Conservation (phyloP, 2,888 invertebrate species). For the Glyphotaelius pellucidus region DNA sequence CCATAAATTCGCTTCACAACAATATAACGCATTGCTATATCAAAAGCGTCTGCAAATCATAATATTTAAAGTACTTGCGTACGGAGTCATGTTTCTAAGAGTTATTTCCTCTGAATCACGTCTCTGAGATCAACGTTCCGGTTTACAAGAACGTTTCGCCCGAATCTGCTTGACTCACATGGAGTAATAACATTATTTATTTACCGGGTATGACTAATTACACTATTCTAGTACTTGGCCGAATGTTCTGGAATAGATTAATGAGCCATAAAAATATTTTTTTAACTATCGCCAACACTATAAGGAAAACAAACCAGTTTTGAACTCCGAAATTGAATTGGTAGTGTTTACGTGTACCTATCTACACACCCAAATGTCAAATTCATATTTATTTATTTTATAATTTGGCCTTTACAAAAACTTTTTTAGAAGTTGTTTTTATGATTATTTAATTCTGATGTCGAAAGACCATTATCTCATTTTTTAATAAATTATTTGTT, state of each 20-base stretch:
- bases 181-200: slow-evolving; percentile 24
- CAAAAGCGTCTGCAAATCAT: background rate
- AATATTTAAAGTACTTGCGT: slow-evolving; percentile 9
- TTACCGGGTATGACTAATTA: slow-evolving; percentile 38
- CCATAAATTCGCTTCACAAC: background rate
- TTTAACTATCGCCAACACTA: background rate
- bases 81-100: background rate
- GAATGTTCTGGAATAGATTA: slow-evolving; percentile 16
- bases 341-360: background rate
- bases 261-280: background rate
- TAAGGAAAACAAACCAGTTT: background rate
- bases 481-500: too few species aligned
- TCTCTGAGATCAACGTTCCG: slow-evolving; percentile 26
- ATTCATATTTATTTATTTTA: background rate
- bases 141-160: background rate
- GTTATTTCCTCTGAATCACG: slow-evolving; percentile 37
- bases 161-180: slow-evolving; percentile 30
- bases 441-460: background rate
- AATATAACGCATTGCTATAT: background rate
- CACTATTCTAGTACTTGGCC: slow-evolving; percentile 2
- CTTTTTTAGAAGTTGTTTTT: background rate
- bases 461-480: too few species aligned
- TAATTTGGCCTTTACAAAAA: background rate
- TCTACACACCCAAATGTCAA: background rate
- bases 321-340: background rate